These are phyloP conservation scores for Onychomys arenicola DNA, from an alignment of 2,797 vertebrate genomes.

Conservation along the genomic window DNA sequence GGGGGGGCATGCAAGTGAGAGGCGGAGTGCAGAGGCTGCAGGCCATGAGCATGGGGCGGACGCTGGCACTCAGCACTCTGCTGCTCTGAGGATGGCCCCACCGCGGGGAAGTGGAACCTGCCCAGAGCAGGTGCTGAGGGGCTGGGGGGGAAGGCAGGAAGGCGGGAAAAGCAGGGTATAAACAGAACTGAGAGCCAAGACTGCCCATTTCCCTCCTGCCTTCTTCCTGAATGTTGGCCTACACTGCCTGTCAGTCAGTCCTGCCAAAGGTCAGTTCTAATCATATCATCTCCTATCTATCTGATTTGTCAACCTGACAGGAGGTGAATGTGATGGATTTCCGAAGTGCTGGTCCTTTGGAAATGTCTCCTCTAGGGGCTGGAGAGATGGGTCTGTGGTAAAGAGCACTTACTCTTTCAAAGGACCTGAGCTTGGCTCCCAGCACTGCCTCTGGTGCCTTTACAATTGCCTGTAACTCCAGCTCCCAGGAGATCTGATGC, in stretches of 20 bases:
- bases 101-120: not conserved
- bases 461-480: not conserved
- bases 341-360: not conserved
- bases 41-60: not conserved
- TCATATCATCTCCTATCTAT: not conserved
- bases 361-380: not conserved
- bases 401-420: not conserved
- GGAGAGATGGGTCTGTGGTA: not conserved
- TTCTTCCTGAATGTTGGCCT: not conserved
- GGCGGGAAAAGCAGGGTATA: not conserved
- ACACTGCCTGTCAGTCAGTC: not conserved
- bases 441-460: not conserved
- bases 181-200: not conserved
- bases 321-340: conserved; percentile 14
- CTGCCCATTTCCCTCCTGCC: not conserved
- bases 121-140: not conserved
- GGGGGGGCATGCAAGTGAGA: not conserved
- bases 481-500: not conserved
- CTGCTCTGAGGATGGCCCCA: not conserved
- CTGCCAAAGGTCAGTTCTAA: not conserved
- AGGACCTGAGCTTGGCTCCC: not conserved
- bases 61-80: no score
- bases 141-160: not conserved
- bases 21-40: rapidly evolving
- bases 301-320: not conserved